Evolutionary conservation across 2,797 vertebrate genomes (phyloP).

Genomic region (Vespertilio murinus): DNA sequence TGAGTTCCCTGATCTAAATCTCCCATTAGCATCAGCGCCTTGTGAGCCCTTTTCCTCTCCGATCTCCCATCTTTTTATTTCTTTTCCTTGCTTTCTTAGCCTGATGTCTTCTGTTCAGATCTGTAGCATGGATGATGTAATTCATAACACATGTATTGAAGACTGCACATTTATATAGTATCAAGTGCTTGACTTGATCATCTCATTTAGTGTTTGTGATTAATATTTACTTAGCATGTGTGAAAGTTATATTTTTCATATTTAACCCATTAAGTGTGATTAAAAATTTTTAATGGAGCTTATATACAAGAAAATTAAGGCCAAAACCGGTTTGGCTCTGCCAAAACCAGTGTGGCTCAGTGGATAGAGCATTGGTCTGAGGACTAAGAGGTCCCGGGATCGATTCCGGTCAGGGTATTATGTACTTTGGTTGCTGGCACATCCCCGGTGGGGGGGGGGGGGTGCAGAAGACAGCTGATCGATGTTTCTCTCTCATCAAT

Average conservation of each 20-base stretch:
- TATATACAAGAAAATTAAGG: neutral
- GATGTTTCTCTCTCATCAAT: too few species aligned
- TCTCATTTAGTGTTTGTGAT: neutral
- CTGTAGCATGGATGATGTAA: neutral
- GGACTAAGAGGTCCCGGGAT: too few species aligned
- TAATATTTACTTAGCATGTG: neutral
- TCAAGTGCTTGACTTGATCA: neutral
- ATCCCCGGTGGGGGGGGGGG: too few species aligned
- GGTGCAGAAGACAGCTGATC: too few species aligned
- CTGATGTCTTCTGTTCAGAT: neutral
- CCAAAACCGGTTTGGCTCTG: too few species aligned
- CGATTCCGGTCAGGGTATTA: too few species aligned
- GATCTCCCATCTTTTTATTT: neutral
- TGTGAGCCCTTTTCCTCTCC: neutral
- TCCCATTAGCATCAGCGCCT: neutral
- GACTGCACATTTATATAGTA: neutral
- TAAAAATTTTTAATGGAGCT: neutral
- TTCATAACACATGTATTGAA: neutral
- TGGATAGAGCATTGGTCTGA: too few species aligned
- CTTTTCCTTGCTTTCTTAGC: neutral
- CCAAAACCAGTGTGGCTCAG: too few species aligned
- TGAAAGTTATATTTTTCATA: neutral
- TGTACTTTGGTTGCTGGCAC: too few species aligned
- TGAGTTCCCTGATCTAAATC: neutral
- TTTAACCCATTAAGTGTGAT: constrained; percentile 13